Base-by-base conservation (phyloP, 2,797 vertebrate species). In the Sandelia bainsii region DNA sequence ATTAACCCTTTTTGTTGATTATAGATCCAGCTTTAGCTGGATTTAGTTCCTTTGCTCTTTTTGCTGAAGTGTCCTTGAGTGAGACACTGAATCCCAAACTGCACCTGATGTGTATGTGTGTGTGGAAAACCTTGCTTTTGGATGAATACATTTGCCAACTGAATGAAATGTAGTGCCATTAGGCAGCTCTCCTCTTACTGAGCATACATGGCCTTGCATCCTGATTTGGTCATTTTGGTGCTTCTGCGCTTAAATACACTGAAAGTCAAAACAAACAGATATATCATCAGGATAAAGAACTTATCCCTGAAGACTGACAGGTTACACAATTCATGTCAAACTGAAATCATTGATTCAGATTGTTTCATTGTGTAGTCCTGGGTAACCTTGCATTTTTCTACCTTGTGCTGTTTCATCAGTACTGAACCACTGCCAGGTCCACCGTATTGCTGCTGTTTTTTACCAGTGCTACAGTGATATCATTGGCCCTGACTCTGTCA, bases 401-500 rank as follows among this genome's bases (percentile, higher is more conserved):
- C 32, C 77, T 50, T 83, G 4, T 82, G 49, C 29, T 69, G 12
- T 79, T 75, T 72, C 60, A 51, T 69, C 79, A 99, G 98, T 99
- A 46, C 86, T 99, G 85, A 97, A 94, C 80, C 94, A 97, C 64
- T 98, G 97, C 64, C 96, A 99, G 87, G 95, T 98, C 3, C 95
- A 95, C 88, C 88, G 82, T 56, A 92, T 98, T 65, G 89, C 96
- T 9, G 92, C 97, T 0, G 87, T 96, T 14, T 86, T 96, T 44
- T 98, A 98, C 80, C 93, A 96, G 91, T 97, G 97, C 67, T 98
- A 96, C 79, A 98, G 95, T 5, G 97, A 99, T 54, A 91, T 96
- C 79, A 92, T 94, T 69, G 93, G 94, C 42, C 91, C 95, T 6
- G 96, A 99, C 90, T 95, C 95, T 0, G 68, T 97, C 53, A 95